These are phyloP conservation scores for Sigmodon hispidus DNA, from an alignment of 2,113 vertebrate species.

Conservation along the genomic window DNA sequence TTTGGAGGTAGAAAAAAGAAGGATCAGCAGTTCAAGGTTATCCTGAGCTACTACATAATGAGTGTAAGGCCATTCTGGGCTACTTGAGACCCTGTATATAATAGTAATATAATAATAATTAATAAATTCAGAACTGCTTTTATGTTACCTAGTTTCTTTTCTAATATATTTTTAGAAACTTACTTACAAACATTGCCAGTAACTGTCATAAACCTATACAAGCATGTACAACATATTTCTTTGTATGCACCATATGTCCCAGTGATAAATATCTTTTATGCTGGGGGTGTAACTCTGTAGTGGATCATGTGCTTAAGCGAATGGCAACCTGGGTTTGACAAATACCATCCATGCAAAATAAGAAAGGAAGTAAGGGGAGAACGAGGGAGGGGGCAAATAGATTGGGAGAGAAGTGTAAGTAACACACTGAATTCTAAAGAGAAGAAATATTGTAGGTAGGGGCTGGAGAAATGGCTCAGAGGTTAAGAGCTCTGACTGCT, in stretches of 20 bases:
- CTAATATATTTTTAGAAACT: background rate
- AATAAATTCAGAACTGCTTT: background rate
- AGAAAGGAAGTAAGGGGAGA: no score
- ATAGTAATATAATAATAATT: background rate
- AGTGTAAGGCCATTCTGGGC: background rate
- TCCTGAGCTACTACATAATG: background rate
- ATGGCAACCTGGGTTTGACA: background rate
- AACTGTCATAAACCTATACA: background rate
- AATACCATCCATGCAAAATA: background rate
- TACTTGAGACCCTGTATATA: background rate
- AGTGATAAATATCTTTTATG: background rate
- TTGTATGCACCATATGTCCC: background rate
- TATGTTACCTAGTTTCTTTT: background rate
- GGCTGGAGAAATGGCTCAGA: no score
- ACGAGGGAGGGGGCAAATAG: background rate
- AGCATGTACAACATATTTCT: background rate
- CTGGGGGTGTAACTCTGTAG: background rate
- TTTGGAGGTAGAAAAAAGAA: background rate
- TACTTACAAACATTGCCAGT: background rate
- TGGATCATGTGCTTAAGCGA: background rate
- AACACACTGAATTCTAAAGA: constrained; percentile 13
- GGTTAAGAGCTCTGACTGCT: no score
- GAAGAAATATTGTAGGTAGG: background rate
- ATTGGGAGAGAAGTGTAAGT: background rate
- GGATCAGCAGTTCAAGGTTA: background rate